Percentiles rank a stretch among this genome's conserved stretches.
Conservation (phyloP, 2,888 invertebrate genomes). For the Andrena fulva region DNA sequence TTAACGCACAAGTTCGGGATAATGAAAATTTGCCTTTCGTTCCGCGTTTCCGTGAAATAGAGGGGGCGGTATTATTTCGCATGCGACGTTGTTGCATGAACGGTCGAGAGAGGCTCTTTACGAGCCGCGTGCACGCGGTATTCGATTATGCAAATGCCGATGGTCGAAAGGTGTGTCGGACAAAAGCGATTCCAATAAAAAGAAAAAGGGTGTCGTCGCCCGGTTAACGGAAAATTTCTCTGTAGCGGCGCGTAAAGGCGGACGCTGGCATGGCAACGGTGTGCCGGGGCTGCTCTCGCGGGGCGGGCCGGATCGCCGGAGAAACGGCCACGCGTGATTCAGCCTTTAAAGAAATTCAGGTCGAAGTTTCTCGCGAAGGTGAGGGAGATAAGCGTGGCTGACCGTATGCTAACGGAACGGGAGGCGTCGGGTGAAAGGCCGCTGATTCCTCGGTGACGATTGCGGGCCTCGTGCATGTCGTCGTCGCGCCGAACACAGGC, state of each 20-base stretch:
- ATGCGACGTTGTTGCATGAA: background rate
- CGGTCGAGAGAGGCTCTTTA: background rate
- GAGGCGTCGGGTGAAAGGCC: constrained; percentile 60
- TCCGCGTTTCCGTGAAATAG: background rate
- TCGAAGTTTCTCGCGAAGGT: constrained; percentile 62
- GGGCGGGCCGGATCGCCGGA: constrained; percentile 57
- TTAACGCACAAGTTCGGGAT: too few relatives aligned
- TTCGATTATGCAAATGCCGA: constrained; percentile 15
- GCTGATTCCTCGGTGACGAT: constrained; percentile 48
- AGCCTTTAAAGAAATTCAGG: constrained; percentile 65
- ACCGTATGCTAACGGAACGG: constrained; percentile 65
- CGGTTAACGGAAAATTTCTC: constrained; percentile 56
- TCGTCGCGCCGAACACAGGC: constrained; percentile 22
- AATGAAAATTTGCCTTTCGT: too few relatives aligned
- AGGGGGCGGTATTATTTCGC: constrained; percentile 6
- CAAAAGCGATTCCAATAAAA: background rate
- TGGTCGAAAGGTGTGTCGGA: background rate
- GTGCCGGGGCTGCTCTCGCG: constrained; percentile 34
- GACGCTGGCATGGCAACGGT: constrained; percentile 46
- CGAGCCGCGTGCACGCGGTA: background rate
- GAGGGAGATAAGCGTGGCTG: constrained; percentile 63
- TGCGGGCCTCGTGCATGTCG: constrained; percentile 38
- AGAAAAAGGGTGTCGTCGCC: constrained; percentile 18
- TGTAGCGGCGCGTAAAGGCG: constrained; percentile 24
- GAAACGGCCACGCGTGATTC: constrained; percentile 61